These are phyloP conservation scores for Aspidiotus rigidus DNA, from an alignment of 2,888 invertebrate genomes.

Conservation along the genomic window DNA sequence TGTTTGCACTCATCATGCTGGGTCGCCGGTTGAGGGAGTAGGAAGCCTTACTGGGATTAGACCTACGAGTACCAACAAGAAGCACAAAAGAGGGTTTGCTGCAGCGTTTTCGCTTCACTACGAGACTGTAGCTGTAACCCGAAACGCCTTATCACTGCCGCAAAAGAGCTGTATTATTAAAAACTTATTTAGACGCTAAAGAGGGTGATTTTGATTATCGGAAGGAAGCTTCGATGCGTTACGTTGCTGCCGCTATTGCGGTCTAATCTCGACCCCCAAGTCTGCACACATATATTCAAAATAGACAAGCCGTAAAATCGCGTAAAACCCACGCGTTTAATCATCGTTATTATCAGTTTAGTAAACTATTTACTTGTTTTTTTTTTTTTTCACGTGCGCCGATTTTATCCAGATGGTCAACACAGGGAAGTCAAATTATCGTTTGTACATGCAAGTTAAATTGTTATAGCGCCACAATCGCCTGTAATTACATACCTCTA, in stretches of 20 bases:
- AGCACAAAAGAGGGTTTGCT: constrained; percentile 13
- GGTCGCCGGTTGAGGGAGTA: constrained; percentile 28
- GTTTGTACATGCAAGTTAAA: too few species aligned
- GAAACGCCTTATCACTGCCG: constrained; percentile 32
- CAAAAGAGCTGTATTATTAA: constrained; percentile 31
- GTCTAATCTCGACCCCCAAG: constrained; percentile 17
- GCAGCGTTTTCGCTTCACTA: constrained; percentile 2
- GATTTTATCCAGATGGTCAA: constrained; percentile 3
- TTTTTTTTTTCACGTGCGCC: background rate
- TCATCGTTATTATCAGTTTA: constrained; percentile 21
- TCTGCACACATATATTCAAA: constrained; percentile 12
- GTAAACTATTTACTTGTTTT: constrained; percentile 16
- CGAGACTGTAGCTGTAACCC: constrained; percentile 22
- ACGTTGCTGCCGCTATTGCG: constrained; percentile 14
- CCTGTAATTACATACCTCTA: too few species aligned
- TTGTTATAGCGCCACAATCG: too few species aligned
- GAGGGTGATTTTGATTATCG: constrained; percentile 28
- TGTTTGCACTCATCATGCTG: constrained; percentile 33
- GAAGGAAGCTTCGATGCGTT: constrained; percentile 14
- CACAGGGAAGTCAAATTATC: too few species aligned
- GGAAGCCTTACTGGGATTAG: constrained; percentile 30
- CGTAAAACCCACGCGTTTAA: constrained; percentile 27
- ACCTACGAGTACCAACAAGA: constrained; percentile 7
- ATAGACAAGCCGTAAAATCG: constrained; percentile 30
- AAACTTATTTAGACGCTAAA: constrained; percentile 29